Evolutionary conservation across 2,797 vertebrate genomes (phyloP).

Genomic region (Pygocentrus nattereri): DNA sequence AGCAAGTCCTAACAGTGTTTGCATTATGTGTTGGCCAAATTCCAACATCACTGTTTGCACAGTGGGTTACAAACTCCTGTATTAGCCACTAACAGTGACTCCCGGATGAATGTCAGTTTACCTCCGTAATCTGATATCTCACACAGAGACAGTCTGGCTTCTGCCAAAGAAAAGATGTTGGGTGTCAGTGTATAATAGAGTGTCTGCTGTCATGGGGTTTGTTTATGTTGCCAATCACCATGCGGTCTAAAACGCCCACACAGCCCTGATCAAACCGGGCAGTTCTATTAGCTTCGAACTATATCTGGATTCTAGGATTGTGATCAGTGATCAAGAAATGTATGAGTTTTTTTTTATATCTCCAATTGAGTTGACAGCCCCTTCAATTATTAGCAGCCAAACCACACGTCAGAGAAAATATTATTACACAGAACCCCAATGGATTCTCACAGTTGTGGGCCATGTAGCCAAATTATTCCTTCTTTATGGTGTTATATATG

Average conservation of each 20-base stretch:
- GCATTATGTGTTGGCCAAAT: neutral
- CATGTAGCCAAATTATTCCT: too few species aligned
- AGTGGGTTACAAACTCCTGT: neutral
- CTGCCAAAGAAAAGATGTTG: neutral
- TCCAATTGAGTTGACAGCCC: too few species aligned
- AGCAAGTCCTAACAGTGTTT: neutral
- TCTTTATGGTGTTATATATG: neutral
- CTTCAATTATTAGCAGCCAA: too few species aligned
- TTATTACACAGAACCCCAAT: too few species aligned
- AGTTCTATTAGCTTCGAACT: neutral
- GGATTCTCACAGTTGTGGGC: too few species aligned
- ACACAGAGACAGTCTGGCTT: neutral
- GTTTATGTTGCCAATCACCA: neutral
- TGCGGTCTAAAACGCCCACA: neutral
- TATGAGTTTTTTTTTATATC: too few species aligned
- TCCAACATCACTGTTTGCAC: neutral
- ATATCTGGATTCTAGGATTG: neutral
- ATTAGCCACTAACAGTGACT: neutral
- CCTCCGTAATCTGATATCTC: neutral
- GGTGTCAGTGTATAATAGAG: neutral
- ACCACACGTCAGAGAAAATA: too few species aligned
- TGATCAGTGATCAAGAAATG: too few species aligned
- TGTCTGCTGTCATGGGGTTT: constrained; percentile 5
- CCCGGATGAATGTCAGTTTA: neutral
- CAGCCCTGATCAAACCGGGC: neutral